These are phyloP conservation scores for Drosophila setosimentum DNA, from an alignment of 2,888 invertebrate genomes.

Conservation along the genomic window DNA sequence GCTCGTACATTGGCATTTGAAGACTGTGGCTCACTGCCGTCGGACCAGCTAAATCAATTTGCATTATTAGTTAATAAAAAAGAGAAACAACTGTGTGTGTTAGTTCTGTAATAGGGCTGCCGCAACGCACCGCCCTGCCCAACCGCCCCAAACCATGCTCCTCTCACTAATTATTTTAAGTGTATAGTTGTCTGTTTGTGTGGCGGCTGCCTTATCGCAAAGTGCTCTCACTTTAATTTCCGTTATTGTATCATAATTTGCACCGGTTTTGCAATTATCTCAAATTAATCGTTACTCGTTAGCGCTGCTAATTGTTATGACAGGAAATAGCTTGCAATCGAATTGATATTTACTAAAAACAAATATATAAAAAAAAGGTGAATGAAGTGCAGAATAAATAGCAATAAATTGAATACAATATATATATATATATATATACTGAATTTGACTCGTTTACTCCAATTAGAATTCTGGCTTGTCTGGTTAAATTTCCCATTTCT, in stretches of 20 bases:
- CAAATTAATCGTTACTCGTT: conserved; percentile 34
- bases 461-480: neutral
- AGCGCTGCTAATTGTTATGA: conserved; percentile 45
- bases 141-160: conserved; percentile 1
- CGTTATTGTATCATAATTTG: conserved; percentile 59
- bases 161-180: conserved; percentile 68
- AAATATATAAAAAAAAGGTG: conserved; percentile 22
- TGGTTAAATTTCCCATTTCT: neutral
- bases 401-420: conserved; percentile 44
- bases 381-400: conserved; percentile 50
- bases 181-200: conserved; percentile 58
- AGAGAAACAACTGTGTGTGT: neutral
- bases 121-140: neutral
- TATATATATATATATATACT: conserved; percentile 5
- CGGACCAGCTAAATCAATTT: conserved; percentile 52
- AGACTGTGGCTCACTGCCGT: conserved; percentile 17
- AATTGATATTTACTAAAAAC: conserved; percentile 33
- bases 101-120: conserved; percentile 39
- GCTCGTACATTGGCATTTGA: conserved; percentile 93
- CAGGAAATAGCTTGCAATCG: conserved; percentile 38
- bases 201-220: conserved; percentile 64
- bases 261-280: conserved; percentile 22
- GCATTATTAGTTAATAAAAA: conserved; percentile 65
- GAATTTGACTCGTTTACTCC: neutral
- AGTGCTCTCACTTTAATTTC: conserved; percentile 31